Conservation (phyloP, 2,888 invertebrate species). For the Heteropelma amictum region DNA sequence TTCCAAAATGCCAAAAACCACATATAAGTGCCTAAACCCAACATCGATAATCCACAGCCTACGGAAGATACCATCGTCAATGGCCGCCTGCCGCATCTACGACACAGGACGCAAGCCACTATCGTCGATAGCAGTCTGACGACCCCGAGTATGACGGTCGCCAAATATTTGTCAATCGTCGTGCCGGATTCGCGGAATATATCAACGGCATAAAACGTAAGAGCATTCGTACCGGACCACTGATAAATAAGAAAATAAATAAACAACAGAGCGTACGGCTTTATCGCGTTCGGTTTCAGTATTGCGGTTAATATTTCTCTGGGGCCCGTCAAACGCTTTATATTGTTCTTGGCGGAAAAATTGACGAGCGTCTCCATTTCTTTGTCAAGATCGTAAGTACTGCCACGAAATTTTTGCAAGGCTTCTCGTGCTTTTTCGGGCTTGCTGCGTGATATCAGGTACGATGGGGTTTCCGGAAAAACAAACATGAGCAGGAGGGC, state of each 20-base stretch:
- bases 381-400: slow-evolving; percentile 81
- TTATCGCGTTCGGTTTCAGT: slow-evolving; percentile 82
- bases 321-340: slow-evolving; percentile 79
- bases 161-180: slow-evolving; percentile 80
- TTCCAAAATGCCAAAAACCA: slow-evolving; percentile 80
- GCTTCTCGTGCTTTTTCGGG: slow-evolving; percentile 82
- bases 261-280: slow-evolving; percentile 82
- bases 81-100: slow-evolving; percentile 81
- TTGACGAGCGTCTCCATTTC: slow-evolving; percentile 82
- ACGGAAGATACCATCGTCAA: slow-evolving; percentile 83
- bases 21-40: slow-evolving; percentile 82
- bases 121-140: slow-evolving; percentile 83
- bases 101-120: slow-evolving; percentile 81
- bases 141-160: slow-evolving; percentile 82
- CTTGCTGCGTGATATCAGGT: slow-evolving; percentile 82
- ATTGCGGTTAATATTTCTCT: slow-evolving; percentile 81
- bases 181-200: slow-evolving; percentile 83
- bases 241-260: slow-evolving; percentile 85
- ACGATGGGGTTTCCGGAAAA: slow-evolving; percentile 87
- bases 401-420: slow-evolving; percentile 81
- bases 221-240: slow-evolving; percentile 85
- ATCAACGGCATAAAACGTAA: slow-evolving; percentile 85
- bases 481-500: slow-evolving; percentile 82
- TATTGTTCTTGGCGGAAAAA: slow-evolving; percentile 83
- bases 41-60: slow-evolving; percentile 84